phyloP scores from a whole-genome alignment of 2,113 vertebrate species.

The Pterocles gutturalis region DNA sequence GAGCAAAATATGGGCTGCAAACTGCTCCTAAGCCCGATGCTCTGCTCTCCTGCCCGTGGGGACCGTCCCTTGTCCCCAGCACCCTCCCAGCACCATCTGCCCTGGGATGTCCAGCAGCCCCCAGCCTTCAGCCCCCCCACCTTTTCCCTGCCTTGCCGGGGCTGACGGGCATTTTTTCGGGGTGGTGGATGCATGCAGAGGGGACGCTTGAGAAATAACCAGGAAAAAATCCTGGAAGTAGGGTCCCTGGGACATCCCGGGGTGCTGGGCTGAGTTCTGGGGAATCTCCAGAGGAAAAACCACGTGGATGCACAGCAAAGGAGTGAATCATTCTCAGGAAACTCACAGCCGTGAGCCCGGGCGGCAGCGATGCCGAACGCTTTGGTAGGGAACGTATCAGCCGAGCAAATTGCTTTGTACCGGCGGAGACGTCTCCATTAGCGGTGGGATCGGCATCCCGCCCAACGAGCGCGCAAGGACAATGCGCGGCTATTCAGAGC shows the following conservation, averaged over 20 bases:
- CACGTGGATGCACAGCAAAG: too few relatives aligned
- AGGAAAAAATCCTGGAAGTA: not conserved
- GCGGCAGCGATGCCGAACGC: not conserved
- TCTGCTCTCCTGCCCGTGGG: too few relatives aligned
- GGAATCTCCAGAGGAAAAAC: not conserved
- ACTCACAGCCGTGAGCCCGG: not conserved
- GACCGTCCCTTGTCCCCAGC: not conserved
- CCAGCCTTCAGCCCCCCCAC: not conserved
- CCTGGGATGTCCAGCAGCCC: not conserved
- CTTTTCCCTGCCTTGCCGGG: too few relatives aligned
- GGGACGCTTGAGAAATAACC: not conserved
- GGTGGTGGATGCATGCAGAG: not conserved
- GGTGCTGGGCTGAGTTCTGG: not conserved
- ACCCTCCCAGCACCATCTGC: not conserved
- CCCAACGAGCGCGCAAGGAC: not conserved
- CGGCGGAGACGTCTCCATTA: not conserved
- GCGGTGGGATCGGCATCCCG: not conserved
- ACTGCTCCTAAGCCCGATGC: accelerated
- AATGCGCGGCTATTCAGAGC: not conserved
- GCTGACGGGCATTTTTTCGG: not conserved
- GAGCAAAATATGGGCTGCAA: not conserved
- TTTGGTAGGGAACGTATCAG: not conserved
- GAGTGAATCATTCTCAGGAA: not conserved
- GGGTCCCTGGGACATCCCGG: not conserved
- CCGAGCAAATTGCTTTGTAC: conserved; percentile 4